These are phyloP conservation scores for Drosophila birchii DNA, from an alignment of 2,888 invertebrate genomes.

Conservation along the genomic window DNA sequence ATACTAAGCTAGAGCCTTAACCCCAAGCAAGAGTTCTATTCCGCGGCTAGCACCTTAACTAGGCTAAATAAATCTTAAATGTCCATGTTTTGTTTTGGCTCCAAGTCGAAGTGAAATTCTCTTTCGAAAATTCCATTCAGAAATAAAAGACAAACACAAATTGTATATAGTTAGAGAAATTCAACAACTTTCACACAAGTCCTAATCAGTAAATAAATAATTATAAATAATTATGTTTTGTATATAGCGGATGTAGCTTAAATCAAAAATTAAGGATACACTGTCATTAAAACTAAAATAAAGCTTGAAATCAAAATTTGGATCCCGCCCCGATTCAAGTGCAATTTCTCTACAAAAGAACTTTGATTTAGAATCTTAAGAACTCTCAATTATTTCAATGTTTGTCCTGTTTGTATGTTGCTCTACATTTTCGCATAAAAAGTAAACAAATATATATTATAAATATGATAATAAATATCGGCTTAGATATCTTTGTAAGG, in stretches of 20 bases:
- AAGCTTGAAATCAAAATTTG: constrained; percentile 55
- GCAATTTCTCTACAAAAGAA: constrained; percentile 61
- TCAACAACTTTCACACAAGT: constrained; percentile 33
- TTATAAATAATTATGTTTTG: constrained; percentile 45
- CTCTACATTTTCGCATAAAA: constrained; percentile 56
- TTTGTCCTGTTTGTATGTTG: constrained; percentile 79
- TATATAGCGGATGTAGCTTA: constrained; percentile 58
- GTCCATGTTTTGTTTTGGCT: constrained; percentile 57
- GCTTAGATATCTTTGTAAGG: constrained; percentile 45
- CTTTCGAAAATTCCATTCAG: constrained; percentile 31
- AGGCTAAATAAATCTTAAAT: constrained; percentile 30
- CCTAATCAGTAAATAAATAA: constrained; percentile 35
- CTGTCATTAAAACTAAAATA: constrained; percentile 50
- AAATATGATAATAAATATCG: constrained; percentile 55
- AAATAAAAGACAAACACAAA: constrained; percentile 30
- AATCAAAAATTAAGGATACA: constrained; percentile 29
- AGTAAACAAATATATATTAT: constrained; percentile 61
- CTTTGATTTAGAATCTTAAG: constrained; percentile 43
- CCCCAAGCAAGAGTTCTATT: constrained; percentile 39
- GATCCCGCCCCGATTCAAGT: constrained; percentile 67
- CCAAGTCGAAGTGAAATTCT: constrained; percentile 52
- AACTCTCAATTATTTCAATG: constrained; percentile 62
- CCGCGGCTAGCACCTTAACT: constrained; percentile 23
- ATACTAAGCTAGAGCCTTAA: constrained; percentile 32
- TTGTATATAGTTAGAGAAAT: constrained; percentile 73